A percentile compares a stretch with the other conserved stretches of the same genome.
phyloP scores from a whole-genome alignment of 2,113 vertebrate species.

The Sebastes schlegelii region DNA sequence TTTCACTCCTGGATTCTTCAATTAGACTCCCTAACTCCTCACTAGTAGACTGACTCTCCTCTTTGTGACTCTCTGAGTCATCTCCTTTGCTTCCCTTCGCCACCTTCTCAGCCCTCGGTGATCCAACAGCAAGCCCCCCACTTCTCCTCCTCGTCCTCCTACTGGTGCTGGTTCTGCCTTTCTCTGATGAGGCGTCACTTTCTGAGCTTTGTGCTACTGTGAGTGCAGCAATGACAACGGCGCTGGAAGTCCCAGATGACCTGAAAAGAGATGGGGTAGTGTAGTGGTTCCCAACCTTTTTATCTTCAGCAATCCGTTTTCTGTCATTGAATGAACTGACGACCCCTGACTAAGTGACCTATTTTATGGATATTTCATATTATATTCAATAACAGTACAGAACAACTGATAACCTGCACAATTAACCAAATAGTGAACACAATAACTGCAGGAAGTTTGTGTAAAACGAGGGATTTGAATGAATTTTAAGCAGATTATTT shows the following conservation, averaged over 20 bases:
- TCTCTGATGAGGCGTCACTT: constrained; percentile 30
- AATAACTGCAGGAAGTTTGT: too few relatives aligned
- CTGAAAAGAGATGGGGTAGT: not conserved
- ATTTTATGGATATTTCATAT: too few relatives aligned
- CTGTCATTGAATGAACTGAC: too few relatives aligned
- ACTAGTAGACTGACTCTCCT: not conserved
- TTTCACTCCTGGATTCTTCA: constrained; percentile 19
- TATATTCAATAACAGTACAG: too few relatives aligned
- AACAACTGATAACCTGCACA: too few relatives aligned
- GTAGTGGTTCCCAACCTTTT: too few relatives aligned
- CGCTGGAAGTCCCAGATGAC: constrained; percentile 24
- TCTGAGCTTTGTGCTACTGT: constrained; percentile 23
- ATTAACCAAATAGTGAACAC: too few relatives aligned
- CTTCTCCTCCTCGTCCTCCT: constrained; percentile 30
- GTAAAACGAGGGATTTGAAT: too few relatives aligned
- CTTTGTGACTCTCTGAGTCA: constrained; percentile 22
- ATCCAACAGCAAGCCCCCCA: not conserved
- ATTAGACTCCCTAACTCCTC: constrained; percentile 16
- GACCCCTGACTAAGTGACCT: too few relatives aligned
- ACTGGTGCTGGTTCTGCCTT: constrained; percentile 2
- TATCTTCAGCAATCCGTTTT: too few relatives aligned
- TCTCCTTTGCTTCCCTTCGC: constrained; percentile 11
- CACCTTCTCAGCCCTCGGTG: not conserved
- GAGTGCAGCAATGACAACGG: not conserved
- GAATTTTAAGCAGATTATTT: too few relatives aligned